Percentiles rank a stretch among this genome's conserved stretches.
These are phyloP conservation scores for Paguma larvata DNA, from an alignment of 2,797 vertebrate species.

Conservation along the genomic window DNA sequence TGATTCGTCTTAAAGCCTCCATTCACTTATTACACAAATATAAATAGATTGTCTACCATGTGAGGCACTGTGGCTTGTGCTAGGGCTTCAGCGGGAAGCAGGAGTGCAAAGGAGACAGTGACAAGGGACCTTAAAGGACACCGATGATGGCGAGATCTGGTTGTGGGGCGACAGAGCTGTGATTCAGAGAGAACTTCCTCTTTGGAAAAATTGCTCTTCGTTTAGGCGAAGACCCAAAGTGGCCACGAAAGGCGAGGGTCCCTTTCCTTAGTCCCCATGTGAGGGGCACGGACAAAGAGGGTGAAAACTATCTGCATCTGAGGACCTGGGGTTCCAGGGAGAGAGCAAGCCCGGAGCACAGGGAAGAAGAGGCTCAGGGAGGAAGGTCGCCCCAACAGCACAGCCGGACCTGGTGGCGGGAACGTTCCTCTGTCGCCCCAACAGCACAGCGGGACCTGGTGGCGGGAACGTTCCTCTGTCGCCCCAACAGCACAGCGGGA, in stretches of 20 bases:
- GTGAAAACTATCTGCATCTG: not conserved
- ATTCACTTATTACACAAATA: not conserved
- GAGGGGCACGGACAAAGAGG: not conserved
- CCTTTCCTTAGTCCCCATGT: not conserved
- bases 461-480: not conserved
- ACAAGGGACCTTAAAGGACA: not conserved
- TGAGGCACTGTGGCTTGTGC: not conserved
- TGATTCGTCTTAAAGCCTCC: not conserved
- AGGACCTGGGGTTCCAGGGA: not conserved
- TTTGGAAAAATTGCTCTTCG: not conserved
- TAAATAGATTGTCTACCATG: not conserved
- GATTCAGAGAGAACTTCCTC: not conserved
- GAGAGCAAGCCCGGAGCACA: accelerated
- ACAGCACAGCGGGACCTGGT: not conserved
- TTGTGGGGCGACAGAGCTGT: not conserved
- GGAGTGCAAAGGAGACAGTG: not conserved
- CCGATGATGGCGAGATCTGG: not conserved
- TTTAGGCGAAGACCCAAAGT: not conserved
- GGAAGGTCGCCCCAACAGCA: not conserved
- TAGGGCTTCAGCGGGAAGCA: not conserved
- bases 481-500: not conserved
- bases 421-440: not conserved
- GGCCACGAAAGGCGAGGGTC: not conserved
- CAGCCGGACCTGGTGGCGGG: no score
- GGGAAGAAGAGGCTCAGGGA: accelerated